These are phyloP conservation scores for Brassicogethes aeneus DNA, from an alignment of 2,888 invertebrate genomes.

Conservation along the genomic window DNA sequence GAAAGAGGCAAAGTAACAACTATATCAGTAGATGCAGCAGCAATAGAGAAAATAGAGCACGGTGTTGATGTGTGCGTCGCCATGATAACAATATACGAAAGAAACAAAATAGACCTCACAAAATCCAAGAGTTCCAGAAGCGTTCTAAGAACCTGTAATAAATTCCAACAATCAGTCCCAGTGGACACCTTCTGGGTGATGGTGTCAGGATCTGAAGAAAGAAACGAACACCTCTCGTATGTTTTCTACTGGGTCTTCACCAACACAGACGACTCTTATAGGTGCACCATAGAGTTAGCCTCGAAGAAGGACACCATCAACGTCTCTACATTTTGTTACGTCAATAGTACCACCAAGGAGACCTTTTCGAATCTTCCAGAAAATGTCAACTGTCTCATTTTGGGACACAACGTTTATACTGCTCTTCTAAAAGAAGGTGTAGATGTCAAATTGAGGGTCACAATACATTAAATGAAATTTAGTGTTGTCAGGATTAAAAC, in stretches of 20 bases:
- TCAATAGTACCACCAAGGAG: conserved; percentile 24
- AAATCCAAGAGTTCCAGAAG: conserved; percentile 23
- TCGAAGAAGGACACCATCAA: conserved; percentile 28
- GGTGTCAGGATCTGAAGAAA: conserved; percentile 30
- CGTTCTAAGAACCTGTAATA: conserved; percentile 26
- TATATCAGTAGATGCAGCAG: conserved; percentile 25
- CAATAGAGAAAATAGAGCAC: conserved; percentile 18
- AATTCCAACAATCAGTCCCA: conserved; percentile 27
- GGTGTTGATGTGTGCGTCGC: conserved; percentile 28
- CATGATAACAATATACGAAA: conserved; percentile 31
- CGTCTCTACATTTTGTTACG: conserved; percentile 30
- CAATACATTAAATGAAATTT: conserved; percentile 24
- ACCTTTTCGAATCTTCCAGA: conserved; percentile 23
- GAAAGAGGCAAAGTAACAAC: conserved; percentile 27
- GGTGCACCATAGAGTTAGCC: conserved; percentile 32
- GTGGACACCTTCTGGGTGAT: conserved; percentile 36
- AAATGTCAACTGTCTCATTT: conserved; percentile 29
- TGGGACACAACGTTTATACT: conserved; percentile 27
- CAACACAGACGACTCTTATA: conserved; percentile 27
- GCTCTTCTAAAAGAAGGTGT: conserved; percentile 30
- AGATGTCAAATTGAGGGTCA: conserved; percentile 31
- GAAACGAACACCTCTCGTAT: conserved; percentile 19
- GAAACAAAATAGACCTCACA: conserved; percentile 23
- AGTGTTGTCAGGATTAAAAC: not conserved
- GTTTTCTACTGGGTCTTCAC: conserved; percentile 34